Conservation (phyloP, 2,797 vertebrate species). For the Tachyglossus aculeatus region DNA sequence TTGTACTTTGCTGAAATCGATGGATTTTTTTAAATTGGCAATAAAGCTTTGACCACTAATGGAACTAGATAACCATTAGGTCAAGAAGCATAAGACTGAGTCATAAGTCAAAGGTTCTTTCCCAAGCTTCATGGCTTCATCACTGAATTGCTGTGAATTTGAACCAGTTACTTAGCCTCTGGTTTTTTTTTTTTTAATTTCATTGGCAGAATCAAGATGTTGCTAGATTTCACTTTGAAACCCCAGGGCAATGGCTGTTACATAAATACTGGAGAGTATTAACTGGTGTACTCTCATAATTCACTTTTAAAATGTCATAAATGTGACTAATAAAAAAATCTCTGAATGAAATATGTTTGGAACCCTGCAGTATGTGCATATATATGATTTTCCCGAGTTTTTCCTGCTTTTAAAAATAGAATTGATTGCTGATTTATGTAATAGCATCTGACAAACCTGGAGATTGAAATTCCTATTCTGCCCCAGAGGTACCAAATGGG, state of each 20-base stretch:
- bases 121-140: background rate
- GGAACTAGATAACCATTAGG: no score
- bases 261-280: slow-evolving; percentile 31
- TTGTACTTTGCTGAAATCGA: no score
- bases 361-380: no score
- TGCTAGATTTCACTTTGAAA: slow-evolving; percentile 35
- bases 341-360: no score
- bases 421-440: slow-evolving; percentile 53
- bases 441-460: slow-evolving; percentile 3
- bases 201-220: slow-evolving; percentile 22
- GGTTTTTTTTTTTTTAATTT: slow-evolving; percentile 34
- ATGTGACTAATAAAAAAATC: slow-evolving; percentile 15
- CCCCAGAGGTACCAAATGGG: no score
- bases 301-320: background rate
- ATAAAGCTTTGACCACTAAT: no score
- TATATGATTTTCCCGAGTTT: background rate
- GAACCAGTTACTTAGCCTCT: slow-evolving; percentile 30
- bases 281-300: background rate
- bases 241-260: slow-evolving; percentile 19
- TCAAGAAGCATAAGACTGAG: background rate
- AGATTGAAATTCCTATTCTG: slow-evolving; percentile 26
- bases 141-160: slow-evolving; percentile 29
- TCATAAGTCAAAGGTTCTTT: slow-evolving; percentile 21
- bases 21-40: no score
- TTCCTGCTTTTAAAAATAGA: slow-evolving; percentile 19